Conservation (phyloP, 1,140 invertebrate genomes). For the Brachionus plicatilis region DNA sequence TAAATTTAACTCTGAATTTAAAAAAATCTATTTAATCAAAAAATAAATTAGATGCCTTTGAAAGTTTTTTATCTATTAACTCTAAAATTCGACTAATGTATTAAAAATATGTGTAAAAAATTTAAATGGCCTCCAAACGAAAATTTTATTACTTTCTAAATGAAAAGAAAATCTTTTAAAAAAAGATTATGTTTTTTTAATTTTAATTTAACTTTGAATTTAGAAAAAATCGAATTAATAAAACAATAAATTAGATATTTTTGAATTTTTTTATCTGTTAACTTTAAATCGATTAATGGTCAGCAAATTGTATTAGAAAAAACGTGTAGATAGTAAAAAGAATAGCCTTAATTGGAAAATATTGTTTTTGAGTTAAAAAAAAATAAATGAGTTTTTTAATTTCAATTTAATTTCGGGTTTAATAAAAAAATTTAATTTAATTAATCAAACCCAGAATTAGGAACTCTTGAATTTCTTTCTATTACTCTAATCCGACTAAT, state of each 20-base stretch:
- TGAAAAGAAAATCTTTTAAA: background rate
- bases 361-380: too few species aligned
- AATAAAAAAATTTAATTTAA: background rate
- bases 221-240: background rate
- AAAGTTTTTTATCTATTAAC: too few species aligned
- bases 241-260: too few species aligned
- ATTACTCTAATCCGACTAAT: background rate
- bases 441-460: background rate
- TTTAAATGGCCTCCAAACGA: background rate
- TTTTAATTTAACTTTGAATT: background rate
- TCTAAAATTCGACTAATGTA: too few species aligned
- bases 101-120: background rate
- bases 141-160: background rate
- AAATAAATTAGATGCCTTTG: too few species aligned
- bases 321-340: too few species aligned
- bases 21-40: too few species aligned
- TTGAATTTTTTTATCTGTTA: background rate
- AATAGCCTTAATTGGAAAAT: background rate
- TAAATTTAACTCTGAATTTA: background rate
- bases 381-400: too few species aligned
- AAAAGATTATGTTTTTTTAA: background rate
- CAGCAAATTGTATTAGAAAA: too few species aligned
- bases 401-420: too few species aligned
- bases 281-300: background rate
- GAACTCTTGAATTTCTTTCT: background rate